Evolutionary conservation across 1,140 invertebrate species (phyloP), one percentile per base, ranked within the genome.

Genomic region (Mactra quadrangularis): DNA sequence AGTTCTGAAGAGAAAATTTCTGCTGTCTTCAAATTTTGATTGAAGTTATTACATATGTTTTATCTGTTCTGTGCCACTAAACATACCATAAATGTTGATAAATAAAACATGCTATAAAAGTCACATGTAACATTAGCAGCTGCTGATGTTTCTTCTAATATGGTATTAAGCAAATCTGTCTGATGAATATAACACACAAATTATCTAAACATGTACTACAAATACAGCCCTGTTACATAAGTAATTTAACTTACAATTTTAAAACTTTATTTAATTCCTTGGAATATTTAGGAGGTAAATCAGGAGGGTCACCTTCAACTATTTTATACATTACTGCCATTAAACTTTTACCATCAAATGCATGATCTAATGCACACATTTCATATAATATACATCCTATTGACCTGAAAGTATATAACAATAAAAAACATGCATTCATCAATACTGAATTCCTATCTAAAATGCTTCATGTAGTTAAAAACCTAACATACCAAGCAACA

Each of bases 281-380:
- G 0, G 90, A 90, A 81, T 92, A 93, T 41, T 84, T 88, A 0
- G 85, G 82, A 41, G 92, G 92, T 52, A 93, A 84, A 27, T 89
- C 83, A 9, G 92, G 92, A 1, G 88, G 84, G 22, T 91, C 88
- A 35, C 91, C 90, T 70, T 93, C 92, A 3, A 93, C 91, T 57
- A 93, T 93, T 86, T 92, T 93, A 78, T 93, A 93, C 92, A 93
- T 93, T n/a, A 93, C 91, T 25, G 88, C 89, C 92, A 93, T 92
- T 27, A 93, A 82, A 60, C 91, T 90, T 75, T 91, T 88, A 1
- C 92, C 92, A 62, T 89, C 88, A 84, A 93, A 93, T 25, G 92
- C 91, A 88, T 92, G 92, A 41, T 90, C 83, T 50, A 90, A 79
- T 0, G 92, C 86, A 87, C 91, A 93, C 85, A 93, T 85, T 77